Conservation (phyloP, 1,140 invertebrate species). For the Trichonephila clavata region DNA sequence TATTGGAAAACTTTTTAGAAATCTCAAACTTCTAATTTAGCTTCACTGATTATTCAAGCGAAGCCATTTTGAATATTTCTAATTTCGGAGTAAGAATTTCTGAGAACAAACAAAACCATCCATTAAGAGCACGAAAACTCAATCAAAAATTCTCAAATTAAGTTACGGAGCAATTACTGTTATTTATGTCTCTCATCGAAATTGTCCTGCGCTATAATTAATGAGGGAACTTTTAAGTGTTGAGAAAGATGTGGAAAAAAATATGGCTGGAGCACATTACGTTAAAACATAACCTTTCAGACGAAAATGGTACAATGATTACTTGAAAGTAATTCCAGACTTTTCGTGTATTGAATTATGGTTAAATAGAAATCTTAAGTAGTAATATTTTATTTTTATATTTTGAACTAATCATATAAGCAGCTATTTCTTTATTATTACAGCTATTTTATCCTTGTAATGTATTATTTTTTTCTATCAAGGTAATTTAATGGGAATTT, state of each 20-base stretch:
- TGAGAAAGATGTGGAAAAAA: neutral
- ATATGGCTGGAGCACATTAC: neutral
- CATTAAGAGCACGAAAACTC: neutral
- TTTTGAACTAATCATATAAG: no score
- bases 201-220: constrained; percentile 6
- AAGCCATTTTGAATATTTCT: constrained; percentile 2
- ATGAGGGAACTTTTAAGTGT: neutral
- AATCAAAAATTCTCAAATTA: constrained; percentile 33
- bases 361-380: no score
- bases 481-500: no score
- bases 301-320: neutral
- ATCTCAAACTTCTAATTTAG: neutral
- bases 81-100: constrained; percentile 1
- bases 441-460: no score
- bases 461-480: no score
- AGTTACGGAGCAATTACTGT: constrained; percentile 22
- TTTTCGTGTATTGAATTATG: neutral
- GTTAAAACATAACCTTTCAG: neutral
- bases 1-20: neutral
- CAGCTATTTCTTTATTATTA: no score
- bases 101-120: neutral
- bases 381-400: no score
- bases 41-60: neutral
- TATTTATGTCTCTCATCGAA: neutral
- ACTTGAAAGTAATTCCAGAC: neutral